These are phyloP conservation scores for Aphelenchoides avenae DNA, from an alignment of 1,140 invertebrate species.

Conservation along the genomic window DNA sequence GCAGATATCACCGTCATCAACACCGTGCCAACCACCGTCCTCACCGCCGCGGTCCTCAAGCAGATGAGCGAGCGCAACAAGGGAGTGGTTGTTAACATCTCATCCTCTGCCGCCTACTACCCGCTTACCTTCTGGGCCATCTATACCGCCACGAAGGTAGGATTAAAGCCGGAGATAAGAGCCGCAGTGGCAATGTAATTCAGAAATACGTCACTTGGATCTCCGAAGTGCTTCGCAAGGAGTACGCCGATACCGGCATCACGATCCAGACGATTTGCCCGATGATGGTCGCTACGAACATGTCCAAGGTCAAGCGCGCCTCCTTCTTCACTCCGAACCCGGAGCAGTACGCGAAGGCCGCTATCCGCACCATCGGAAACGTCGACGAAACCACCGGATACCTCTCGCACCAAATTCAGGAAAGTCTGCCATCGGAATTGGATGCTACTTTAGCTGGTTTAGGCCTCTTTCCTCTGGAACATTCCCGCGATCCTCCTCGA, in stretches of 20 bases:
- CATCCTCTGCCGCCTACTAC: slow-evolving; percentile 29
- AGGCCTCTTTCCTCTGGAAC: slow-evolving; percentile 38
- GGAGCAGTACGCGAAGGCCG: slow-evolving; percentile 30
- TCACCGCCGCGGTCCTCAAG: slow-evolving; percentile 24
- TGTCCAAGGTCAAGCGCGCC: slow-evolving; percentile 22
- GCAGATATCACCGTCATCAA: slow-evolving; percentile 34
- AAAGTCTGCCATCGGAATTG: slow-evolving; percentile 3
- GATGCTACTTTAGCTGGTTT: background rate
- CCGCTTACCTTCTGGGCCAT: slow-evolving; percentile 22
- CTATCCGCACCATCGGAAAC: slow-evolving; percentile 47
- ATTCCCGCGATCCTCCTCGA: slow-evolving; percentile 41
- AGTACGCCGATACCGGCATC: slow-evolving; percentile 23
- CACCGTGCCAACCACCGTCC: slow-evolving; percentile 38
- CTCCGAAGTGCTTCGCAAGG: slow-evolving; percentile 20
- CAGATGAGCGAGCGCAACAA: slow-evolving; percentile 27
- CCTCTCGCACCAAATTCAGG: slow-evolving; percentile 54
- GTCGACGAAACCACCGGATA: slow-evolving; percentile 52
- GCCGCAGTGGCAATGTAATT: background rate
- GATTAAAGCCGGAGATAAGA: background rate
- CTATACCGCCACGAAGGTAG: slow-evolving; percentile 44
- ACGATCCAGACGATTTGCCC: slow-evolving; percentile 38
- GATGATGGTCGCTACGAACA: slow-evolving; percentile 44
- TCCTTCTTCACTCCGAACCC: slow-evolving; percentile 45
- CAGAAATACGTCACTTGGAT: slow-evolving; percentile 40
- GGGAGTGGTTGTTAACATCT: slow-evolving; percentile 35